A percentile compares a stretch with the other conserved stretches of the same genome.
phyloP scores from a whole-genome alignment of 2,113 vertebrate species.

The Chaetura pelagica region DNA sequence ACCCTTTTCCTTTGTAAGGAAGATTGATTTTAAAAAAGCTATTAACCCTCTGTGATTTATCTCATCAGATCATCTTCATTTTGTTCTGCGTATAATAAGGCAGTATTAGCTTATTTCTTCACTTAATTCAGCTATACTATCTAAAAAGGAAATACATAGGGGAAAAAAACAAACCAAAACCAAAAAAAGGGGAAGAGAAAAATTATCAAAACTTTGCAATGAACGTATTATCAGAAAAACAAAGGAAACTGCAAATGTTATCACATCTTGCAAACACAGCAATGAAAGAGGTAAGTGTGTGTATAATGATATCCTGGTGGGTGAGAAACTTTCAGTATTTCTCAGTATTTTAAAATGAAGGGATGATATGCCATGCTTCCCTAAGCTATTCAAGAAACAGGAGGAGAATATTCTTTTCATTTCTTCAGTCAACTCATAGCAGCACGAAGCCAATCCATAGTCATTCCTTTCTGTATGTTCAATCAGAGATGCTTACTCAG shows the following conservation, averaged over 20 bases:
- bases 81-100: slow-evolving; percentile 78
- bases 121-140: slow-evolving; percentile 64
- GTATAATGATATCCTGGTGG: neutral
- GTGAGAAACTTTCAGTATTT: slow-evolving; percentile 16
- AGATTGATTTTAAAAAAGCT: slow-evolving; percentile 85
- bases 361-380: neutral
- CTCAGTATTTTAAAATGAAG: neutral
- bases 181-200: neutral
- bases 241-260: slow-evolving; percentile 31
- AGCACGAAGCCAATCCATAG: slow-evolving; percentile 32
- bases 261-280: neutral
- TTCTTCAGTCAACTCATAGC: slow-evolving; percentile 18
- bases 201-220: slow-evolving; percentile 46
- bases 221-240: slow-evolving; percentile 57
- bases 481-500: slow-evolving; percentile 14
- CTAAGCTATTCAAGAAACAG: slow-evolving; percentile 31
- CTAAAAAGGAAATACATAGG: slow-evolving; percentile 34
- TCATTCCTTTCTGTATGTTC: slow-evolving; percentile 37
- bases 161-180: neutral
- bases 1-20: slow-evolving; percentile 81
- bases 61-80: slow-evolving; percentile 83
- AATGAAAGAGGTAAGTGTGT: neutral
- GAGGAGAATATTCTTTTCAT: slow-evolving; percentile 8
- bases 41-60: slow-evolving; percentile 84
- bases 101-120: slow-evolving; percentile 74